These are phyloP conservation scores for Exocentrus adspersus DNA, from an alignment of 2,888 invertebrate genomes.

Conservation along the genomic window DNA sequence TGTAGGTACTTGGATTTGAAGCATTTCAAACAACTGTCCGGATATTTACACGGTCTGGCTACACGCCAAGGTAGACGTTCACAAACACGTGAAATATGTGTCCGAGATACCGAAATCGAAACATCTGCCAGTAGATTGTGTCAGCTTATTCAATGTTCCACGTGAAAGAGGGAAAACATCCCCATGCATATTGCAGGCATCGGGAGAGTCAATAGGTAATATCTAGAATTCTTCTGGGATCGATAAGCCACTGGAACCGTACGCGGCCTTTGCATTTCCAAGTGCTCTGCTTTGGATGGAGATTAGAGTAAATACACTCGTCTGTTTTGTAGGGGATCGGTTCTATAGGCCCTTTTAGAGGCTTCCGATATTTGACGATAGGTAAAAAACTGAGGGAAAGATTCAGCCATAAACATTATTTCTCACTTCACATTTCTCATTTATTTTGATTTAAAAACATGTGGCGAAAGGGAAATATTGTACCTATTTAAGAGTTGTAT, in stretches of 20 bases:
- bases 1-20: too few species aligned
- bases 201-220: conserved; percentile 17
- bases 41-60: neutral
- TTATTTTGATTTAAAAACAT: too few species aligned
- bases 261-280: conserved; percentile 17
- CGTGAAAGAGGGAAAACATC: conserved; percentile 1
- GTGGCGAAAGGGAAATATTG: too few species aligned
- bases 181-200: conserved; percentile 11
- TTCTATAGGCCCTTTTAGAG: neutral
- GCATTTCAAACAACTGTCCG: neutral
- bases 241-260: conserved; percentile 20
- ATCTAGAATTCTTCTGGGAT: conserved; percentile 22
- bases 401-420: neutral
- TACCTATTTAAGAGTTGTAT: too few species aligned
- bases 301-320: conserved; percentile 4
- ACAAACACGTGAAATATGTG: neutral
- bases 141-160: neutral
- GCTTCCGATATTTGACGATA: neutral
- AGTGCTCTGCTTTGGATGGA: neutral
- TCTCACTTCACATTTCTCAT: neutral
- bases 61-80: neutral
- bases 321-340: neutral
- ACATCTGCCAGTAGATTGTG: conserved; percentile 8
- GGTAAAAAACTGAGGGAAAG: neutral
- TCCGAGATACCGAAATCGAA: conserved; percentile 3